Conservation (phyloP, 2,113 vertebrate species). For the Thamnaconus septentrionalis region DNA sequence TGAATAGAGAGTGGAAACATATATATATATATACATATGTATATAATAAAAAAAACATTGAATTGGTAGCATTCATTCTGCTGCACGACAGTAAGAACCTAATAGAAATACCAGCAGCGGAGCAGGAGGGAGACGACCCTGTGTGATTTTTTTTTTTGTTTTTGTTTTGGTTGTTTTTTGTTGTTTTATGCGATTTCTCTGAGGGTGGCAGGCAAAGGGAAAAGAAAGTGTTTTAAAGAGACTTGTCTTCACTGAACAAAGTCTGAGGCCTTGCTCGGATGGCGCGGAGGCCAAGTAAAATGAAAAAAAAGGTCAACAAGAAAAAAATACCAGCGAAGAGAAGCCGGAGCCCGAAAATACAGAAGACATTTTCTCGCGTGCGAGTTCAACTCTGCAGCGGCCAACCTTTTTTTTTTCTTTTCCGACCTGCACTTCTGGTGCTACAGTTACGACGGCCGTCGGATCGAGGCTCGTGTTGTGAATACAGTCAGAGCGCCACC, state of each 20-base stretch:
- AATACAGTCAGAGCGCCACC: slow-evolving; percentile 57
- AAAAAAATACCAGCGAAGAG: neutral
- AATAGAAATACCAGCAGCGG: slow-evolving; percentile 15
- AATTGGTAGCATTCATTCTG: slow-evolving; percentile 30
- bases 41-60: slow-evolving; percentile 13
- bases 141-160: neutral
- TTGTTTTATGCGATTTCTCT: neutral
- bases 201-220: slow-evolving; percentile 15
- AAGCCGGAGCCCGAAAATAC: too few relatives aligned
- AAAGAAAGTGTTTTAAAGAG: slow-evolving; percentile 21
- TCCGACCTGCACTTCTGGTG: too few relatives aligned
- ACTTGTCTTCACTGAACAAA: neutral
- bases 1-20: slow-evolving; percentile 1
- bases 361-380: too few relatives aligned
- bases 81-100: slow-evolving; percentile 5
- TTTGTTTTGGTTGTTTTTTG: neutral
- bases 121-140: slow-evolving; percentile 22
- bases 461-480: slow-evolving; percentile 7
- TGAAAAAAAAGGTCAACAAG: too few relatives aligned
- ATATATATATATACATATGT: too few relatives aligned
- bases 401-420: too few relatives aligned
- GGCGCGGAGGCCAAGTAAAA: neutral
- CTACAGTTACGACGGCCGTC: too few relatives aligned
- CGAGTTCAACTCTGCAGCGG: too few relatives aligned
- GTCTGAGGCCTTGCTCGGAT: neutral